Evolutionary conservation across 2,888 invertebrate genomes (phyloP), one percentile per base, ranked within the genome.

Genomic region (Augochlorella aurata): DNA sequence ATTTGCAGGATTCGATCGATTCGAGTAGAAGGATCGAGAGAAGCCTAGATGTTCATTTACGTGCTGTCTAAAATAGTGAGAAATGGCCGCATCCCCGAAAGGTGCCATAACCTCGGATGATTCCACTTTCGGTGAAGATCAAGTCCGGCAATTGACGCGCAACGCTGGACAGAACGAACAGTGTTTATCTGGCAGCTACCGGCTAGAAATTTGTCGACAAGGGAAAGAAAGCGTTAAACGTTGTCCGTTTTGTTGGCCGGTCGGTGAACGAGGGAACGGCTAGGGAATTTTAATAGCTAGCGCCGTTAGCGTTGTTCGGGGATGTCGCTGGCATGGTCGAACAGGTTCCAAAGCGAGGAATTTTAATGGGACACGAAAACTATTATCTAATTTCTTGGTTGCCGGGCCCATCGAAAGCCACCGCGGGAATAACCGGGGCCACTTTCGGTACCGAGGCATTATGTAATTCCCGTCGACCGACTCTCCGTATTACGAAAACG

Each of bases 361-460:
- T 63, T 63, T 63, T 63, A 63, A 63, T 63, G 63, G 63, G 63
- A 63, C 63, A 63, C 29, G 38, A 63, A 38, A 63, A 63, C 63
- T 29, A 63, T 63, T 38, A 63, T 63, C 63, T 63, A 63, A 63
- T 38, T 63, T 63, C 63, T 9, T 63, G 38, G 29, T 63, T 12
- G 18, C 8, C 63, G 14, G 0, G 18, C 38, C 61, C 2, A 16
- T 61, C 16, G 14, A 29, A 29, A 14, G 47, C 61, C 29, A 1
- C 29, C 24, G 29, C 24, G 61, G 24, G 61, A 61, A 61, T 7
- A 61, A 5, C 8, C n/a, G 29, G 9, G 3, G 10, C 63, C 16
- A 1, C 63, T 24, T 29, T 63, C 38, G 63, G 29, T 1, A 29
- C 9, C 38, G 38, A 38, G 18, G 29, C 38, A 63, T 63, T 63